These are phyloP conservation scores for Drosophila parvula DNA, from an alignment of 1,140 invertebrate species.

Conservation along the genomic window DNA sequence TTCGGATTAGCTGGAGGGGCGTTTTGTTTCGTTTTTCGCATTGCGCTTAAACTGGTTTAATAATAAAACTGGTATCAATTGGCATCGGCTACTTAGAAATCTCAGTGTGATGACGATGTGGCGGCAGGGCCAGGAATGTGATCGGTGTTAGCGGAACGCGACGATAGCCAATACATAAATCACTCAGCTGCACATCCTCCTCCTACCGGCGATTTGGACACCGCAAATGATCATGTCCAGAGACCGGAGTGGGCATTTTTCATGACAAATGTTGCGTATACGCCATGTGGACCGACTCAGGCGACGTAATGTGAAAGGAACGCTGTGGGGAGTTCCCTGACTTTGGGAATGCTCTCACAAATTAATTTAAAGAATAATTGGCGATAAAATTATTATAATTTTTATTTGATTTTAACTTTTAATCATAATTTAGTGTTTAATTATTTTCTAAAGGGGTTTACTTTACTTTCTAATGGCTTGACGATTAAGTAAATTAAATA, in stretches of 20 bases:
- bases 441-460: too few species aligned
- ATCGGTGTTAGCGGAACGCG: not conserved
- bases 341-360: slow-evolving; percentile 21
- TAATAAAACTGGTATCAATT: slow-evolving; percentile 68
- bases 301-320: slow-evolving; percentile 44
- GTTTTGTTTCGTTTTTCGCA: slow-evolving; percentile 48
- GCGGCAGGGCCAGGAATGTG: slow-evolving; percentile 35
- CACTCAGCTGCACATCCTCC: slow-evolving; percentile 71
- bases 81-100: slow-evolving; percentile 43
- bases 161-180: slow-evolving; percentile 32
- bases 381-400: too few species aligned
- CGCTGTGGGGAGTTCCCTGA: not conserved
- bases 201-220: too few species aligned
- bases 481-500: too few species aligned
- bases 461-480: too few species aligned
- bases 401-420: too few species aligned
- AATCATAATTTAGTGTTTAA: too few species aligned
- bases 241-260: slow-evolving; percentile 19
- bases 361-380: not conserved
- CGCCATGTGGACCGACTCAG: slow-evolving; percentile 45
- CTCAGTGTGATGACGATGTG: slow-evolving; percentile 6
- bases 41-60: slow-evolving; percentile 55
- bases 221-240: slow-evolving; percentile 35
- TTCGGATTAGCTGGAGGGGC: slow-evolving; percentile 52
- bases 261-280: slow-evolving; percentile 73